Evolutionary conservation across 2,113 vertebrate genomes (phyloP).

Genomic region (Vanacampus margaritifer): DNA sequence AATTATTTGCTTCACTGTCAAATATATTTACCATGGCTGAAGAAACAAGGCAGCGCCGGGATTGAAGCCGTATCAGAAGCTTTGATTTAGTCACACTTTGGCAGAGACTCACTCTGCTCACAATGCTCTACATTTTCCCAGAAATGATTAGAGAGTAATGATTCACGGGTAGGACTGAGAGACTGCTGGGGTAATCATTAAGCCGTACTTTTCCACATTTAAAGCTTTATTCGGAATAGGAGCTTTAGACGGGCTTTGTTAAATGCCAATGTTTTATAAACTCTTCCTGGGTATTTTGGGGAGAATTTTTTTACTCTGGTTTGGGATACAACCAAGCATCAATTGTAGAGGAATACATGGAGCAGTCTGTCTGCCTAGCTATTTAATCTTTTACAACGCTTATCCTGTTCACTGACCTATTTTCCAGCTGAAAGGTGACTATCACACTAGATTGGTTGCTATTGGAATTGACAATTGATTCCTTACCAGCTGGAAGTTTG

Average conservation of each 20-base stretch:
- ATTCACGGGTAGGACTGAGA: slow-evolving; percentile 7
- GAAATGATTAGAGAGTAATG: slow-evolving; percentile 35
- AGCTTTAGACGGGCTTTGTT: background rate
- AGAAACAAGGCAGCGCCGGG: slow-evolving; percentile 39
- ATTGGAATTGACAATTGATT: too few species aligned
- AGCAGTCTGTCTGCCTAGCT: too few species aligned
- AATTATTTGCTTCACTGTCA: slow-evolving; percentile 56
- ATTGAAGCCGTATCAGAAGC: slow-evolving; percentile 24
- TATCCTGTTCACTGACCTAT: too few species aligned
- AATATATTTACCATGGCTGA: slow-evolving; percentile 49
- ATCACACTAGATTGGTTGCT: too few species aligned
- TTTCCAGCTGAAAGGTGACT: too few species aligned
- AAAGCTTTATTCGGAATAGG: slow-evolving; percentile 3
- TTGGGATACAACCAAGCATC: background rate
- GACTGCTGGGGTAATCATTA: slow-evolving; percentile 24
- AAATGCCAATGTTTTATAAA: background rate
- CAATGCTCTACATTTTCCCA: slow-evolving; percentile 26
- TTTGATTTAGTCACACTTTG: slow-evolving; percentile 44
- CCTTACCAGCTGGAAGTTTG: too few species aligned
- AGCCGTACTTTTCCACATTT: slow-evolving; percentile 11
- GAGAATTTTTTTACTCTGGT: background rate
- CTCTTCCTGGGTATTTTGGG: background rate
- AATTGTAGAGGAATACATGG: background rate
- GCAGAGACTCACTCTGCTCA: slow-evolving; percentile 15
- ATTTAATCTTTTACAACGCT: too few species aligned